Percentiles rank a stretch among this genome's conserved stretches.
Conservation (phyloP, 2,797 vertebrate genomes). For the Nasua narica region DNA sequence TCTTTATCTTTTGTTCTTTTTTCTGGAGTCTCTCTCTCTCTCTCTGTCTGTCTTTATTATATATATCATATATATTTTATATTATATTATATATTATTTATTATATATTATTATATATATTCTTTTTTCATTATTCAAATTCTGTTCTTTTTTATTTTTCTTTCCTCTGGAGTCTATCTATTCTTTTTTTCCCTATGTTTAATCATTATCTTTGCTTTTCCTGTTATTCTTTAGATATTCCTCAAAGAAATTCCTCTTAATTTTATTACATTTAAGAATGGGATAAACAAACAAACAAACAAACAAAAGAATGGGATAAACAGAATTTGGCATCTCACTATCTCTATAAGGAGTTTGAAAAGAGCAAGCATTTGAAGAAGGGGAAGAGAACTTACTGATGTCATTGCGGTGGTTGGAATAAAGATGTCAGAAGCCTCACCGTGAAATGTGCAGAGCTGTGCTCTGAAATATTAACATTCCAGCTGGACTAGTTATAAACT, state of each 20-base stretch:
- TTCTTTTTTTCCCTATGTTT: not conserved
- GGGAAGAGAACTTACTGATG: not conserved
- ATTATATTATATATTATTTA: too few species aligned
- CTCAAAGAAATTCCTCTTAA: not conserved
- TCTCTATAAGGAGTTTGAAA: not conserved
- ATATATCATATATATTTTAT: too few species aligned
- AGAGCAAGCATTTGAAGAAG: not conserved
- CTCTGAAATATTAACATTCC: not conserved
- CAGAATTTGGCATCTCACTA: not conserved
- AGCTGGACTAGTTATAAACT: not conserved
- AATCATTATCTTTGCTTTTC: not conserved
- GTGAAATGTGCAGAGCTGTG: not conserved
- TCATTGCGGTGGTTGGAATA: not conserved
- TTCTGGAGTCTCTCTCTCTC: not conserved
- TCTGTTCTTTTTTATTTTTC: not conserved
- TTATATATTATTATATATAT: too few species aligned
- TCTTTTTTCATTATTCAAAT: too few species aligned
- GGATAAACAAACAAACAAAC: too few species aligned
- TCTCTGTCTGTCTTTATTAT: too few species aligned
- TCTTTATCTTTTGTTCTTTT: too few species aligned
- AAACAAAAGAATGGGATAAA: not conserved
- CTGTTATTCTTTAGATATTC: not conserved
- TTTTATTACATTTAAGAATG: not conserved
- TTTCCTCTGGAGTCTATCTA: not conserved
- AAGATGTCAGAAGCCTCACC: not conserved